phyloP scores from a whole-genome alignment of 2,888 invertebrate genomes.

The Steinernema carpocapsae region DNA sequence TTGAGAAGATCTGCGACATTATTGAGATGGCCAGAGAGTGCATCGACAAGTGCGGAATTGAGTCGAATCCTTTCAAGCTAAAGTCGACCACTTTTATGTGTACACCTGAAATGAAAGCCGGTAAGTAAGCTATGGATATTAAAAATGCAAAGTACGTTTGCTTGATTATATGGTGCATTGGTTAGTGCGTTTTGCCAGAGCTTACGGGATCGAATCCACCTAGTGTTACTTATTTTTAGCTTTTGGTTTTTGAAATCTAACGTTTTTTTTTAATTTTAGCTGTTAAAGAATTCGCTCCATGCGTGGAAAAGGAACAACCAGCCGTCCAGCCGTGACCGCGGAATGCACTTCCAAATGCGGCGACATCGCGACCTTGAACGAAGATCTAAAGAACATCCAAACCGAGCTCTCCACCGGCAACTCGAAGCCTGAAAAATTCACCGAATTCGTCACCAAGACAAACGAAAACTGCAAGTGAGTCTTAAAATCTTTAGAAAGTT shows the following conservation, averaged over 20 bases:
- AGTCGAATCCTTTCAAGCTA: constrained; percentile 40
- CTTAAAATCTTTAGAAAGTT: too few relatives aligned
- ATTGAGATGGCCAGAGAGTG: constrained; percentile 30
- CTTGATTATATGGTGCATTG: too few relatives aligned
- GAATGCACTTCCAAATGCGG: constrained; percentile 37
- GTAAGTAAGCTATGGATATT: too few relatives aligned
- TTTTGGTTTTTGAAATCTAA: neutral
- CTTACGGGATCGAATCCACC: too few relatives aligned
- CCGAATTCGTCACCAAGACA: constrained; percentile 36
- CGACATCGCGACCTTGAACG: constrained; percentile 37
- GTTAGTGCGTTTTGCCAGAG: too few relatives aligned
- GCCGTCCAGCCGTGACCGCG: constrained; percentile 28
- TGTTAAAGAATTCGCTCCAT: constrained; percentile 23
- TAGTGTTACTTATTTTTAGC: too few relatives aligned
- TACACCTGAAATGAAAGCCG: constrained; percentile 11
- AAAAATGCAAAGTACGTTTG: too few relatives aligned
- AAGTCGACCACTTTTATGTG: constrained; percentile 16
- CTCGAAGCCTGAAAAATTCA: constrained; percentile 29
- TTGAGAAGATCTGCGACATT: constrained; percentile 35
- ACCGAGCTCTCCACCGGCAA: neutral
- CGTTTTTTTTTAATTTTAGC: neutral
- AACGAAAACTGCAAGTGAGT: constrained; percentile 37
- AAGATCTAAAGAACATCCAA: constrained; percentile 29
- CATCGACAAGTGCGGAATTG: constrained; percentile 36
- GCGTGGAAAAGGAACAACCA: constrained; percentile 36